phyloP scores from a whole-genome alignment of 1,140 invertebrate genomes.

The Brachionus asplanchnoidis region DNA sequence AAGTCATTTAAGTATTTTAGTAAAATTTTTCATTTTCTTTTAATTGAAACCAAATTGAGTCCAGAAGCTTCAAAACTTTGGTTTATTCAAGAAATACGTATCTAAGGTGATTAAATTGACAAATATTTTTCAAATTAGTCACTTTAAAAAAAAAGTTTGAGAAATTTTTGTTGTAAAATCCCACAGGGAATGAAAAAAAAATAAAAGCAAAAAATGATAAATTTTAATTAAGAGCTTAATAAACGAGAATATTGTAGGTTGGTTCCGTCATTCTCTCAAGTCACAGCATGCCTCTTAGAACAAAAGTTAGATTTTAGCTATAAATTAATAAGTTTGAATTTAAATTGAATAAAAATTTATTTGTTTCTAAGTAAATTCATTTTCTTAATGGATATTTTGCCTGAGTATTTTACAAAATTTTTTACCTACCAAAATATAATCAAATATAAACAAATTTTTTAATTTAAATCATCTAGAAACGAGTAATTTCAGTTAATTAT shows the following conservation, averaged over 20 bases:
- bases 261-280: not conserved
- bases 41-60: not conserved
- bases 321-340: not conserved
- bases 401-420: not conserved
- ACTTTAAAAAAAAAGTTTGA: not conserved
- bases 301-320: not conserved
- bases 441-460: not conserved
- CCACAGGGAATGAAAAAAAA: too few species aligned
- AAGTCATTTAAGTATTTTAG: not conserved
- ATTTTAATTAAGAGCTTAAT: not conserved
- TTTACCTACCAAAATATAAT: not conserved
- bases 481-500: not conserved
- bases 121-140: not conserved
- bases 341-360: not conserved
- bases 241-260: not conserved
- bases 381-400: not conserved
- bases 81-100: not conserved
- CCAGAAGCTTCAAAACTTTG: not conserved
- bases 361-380: not conserved
- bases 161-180: not conserved
- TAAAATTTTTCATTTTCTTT: not conserved
- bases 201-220: not conserved
- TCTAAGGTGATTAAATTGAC: not conserved
- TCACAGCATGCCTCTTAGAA: not conserved
- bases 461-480: not conserved